Evolutionary conservation across 2,113 vertebrate genomes (phyloP).

Genomic region (Tyto alba): DNA sequence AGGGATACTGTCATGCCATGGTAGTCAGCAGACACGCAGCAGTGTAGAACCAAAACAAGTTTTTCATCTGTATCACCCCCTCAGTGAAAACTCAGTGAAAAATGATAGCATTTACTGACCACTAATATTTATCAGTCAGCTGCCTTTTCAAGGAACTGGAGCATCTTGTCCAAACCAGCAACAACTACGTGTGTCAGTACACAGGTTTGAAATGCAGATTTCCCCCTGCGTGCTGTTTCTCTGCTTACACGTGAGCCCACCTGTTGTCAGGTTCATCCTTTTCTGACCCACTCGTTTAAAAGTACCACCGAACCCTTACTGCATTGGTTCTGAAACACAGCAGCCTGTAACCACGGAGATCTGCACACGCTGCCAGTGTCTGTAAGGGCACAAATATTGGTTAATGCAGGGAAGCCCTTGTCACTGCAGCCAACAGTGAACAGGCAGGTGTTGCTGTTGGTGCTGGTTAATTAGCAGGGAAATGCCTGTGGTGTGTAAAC

Average conservation of each 20-base stretch:
- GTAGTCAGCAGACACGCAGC: not conserved
- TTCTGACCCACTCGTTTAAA: not conserved
- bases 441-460: rapidly evolving
- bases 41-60: not conserved
- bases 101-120: rapidly evolving
- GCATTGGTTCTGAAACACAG: not conserved
- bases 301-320: not conserved
- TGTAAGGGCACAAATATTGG: not conserved
- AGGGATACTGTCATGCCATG: not conserved
- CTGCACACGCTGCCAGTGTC: rapidly evolving
- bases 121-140: not conserved
- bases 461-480: not conserved
- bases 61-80: not conserved
- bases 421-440: not conserved
- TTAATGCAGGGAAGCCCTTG: rapidly evolving
- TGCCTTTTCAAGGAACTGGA: not conserved
- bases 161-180: not conserved
- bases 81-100: not conserved
- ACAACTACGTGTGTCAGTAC: not conserved
- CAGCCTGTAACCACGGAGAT: not conserved
- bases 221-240: not conserved
- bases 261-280: not conserved
- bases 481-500: not conserved
- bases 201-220: not conserved
- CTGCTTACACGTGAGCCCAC: not conserved